Evolutionary conservation across 2,888 invertebrate species (phyloP).

Genomic region (Hoplodrina ambigua): DNA sequence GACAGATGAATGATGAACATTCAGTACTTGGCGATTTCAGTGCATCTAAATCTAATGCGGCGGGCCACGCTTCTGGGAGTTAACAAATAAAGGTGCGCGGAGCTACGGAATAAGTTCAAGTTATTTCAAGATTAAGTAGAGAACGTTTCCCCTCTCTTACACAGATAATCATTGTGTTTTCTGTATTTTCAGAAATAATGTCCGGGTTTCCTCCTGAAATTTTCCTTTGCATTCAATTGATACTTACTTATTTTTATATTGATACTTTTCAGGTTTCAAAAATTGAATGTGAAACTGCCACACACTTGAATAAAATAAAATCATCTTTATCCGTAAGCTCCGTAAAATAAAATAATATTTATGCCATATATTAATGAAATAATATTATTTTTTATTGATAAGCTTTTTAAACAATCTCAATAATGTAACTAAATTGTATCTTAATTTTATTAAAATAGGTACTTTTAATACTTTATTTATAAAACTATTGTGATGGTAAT

Average conservation of each 20-base stretch:
- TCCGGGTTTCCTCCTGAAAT: slow-evolving; percentile 6
- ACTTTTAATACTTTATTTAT: slow-evolving; percentile 11
- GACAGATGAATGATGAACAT: slow-evolving; percentile 78
- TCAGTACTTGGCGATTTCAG: slow-evolving; percentile 81
- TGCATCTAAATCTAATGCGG: slow-evolving; percentile 80
- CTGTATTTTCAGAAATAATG: background rate
- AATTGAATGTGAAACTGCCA: background rate
- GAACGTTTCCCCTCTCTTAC: background rate
- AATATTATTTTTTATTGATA: slow-evolving; percentile 63
- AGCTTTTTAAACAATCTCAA: slow-evolving; percentile 57
- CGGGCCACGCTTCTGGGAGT: slow-evolving; percentile 58
- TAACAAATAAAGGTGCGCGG: slow-evolving; percentile 20
- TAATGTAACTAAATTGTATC: slow-evolving; percentile 40
- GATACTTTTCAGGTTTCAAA: background rate
- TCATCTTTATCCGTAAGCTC: slow-evolving; percentile 15
- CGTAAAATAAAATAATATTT: slow-evolving; percentile 21
- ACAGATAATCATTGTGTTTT: background rate
- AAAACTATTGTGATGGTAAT: background rate
- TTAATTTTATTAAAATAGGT: slow-evolving; percentile 34
- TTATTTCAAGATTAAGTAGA: background rate
- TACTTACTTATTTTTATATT: slow-evolving; percentile 7
- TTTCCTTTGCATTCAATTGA: slow-evolving; percentile 5
- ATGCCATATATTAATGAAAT: slow-evolving; percentile 52
- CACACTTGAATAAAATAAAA: slow-evolving; percentile 8
- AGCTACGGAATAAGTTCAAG: slow-evolving; percentile 1